Evolutionary conservation across 2,113 vertebrate species (phyloP), one percentile per base, ranked within the genome.

Genomic region (Gasterosteus nipponicus): DNA sequence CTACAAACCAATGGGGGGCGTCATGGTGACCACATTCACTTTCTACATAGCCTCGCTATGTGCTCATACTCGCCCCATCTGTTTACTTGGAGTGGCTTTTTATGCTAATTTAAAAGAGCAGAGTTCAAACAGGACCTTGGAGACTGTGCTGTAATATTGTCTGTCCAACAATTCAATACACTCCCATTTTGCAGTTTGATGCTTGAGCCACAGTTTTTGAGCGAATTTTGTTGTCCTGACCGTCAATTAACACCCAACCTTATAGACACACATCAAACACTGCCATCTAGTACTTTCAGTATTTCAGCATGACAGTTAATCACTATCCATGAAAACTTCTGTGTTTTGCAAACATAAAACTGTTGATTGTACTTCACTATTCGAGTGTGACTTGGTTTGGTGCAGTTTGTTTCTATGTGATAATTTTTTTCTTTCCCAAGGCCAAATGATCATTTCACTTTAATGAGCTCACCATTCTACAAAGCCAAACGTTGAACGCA

Each of bases 251-350:
- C 77, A 84, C 91, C 85, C 92, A 83, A 93, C 94, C 93, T 92
- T 94, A 89, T 94, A 80, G 81, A 93, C 90, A 92, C 87, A 88
- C 87, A 91, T 84, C 72, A 65, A n/a, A 65, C 74, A 87, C 91
- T 94, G 88, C 93, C 91, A 91, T 92, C 84, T 80, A 86, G 83
- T 44, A 81, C 86, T 94, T 94, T 94, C 67, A 80, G 92, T 95
- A 96, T 95, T 94, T 95, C n/a, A 93, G 93, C 93, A 92, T 90
- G 83, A 94, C 93, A 95, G 93, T 91, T 96, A 94, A 86, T 96
- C 95, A 96, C 95, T 96, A 94, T 91, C 91, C 93, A 89, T 94
- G 93, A 94, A 95, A 96, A 94, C 81, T 89, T 59, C 91, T 89
- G 68, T 86, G 92, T 93, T 95, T 95, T 95, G 90, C 81, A 92